Evolutionary conservation across 2,888 invertebrate genomes (phyloP).

Genomic region (Megaustenia siamemsis): DNA sequence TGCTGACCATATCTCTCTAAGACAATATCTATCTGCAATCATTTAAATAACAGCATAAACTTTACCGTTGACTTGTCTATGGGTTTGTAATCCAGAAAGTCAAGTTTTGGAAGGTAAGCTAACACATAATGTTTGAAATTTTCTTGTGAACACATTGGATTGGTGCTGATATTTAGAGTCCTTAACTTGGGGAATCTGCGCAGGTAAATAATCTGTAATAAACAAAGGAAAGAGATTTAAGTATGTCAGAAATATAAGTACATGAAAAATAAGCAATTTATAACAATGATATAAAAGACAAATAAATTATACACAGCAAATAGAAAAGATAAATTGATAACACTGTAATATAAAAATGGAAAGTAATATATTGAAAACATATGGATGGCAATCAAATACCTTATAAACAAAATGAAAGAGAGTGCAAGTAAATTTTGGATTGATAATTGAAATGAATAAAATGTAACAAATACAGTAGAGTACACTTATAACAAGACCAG

Average conservation of each 20-base stretch:
- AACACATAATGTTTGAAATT: constrained; percentile 86
- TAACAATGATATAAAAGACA: not conserved
- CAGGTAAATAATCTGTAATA: constrained; percentile 77
- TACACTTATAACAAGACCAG: no score
- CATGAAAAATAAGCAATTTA: not conserved
- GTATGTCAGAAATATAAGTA: not conserved
- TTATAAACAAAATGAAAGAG: no score
- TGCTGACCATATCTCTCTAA: no score
- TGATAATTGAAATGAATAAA: no score
- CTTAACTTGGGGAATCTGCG: constrained; percentile 77
- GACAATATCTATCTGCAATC: no score
- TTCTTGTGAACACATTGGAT: constrained; percentile 85
- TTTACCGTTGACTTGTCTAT: constrained; percentile 82
- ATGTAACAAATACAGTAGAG: no score
- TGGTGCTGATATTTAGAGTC: constrained; percentile 83
- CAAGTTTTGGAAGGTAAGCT: constrained; percentile 86
- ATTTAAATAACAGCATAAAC: no score
- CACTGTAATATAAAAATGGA: not conserved
- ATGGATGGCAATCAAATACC: no score
- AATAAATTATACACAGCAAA: not conserved
- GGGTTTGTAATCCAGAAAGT: constrained; percentile 87
- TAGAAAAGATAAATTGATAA: not conserved
- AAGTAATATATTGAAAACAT: no score
- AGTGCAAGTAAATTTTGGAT: no score
- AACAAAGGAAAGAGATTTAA: not conserved